Percentiles rank a stretch among this genome's conserved stretches.
Conservation (phyloP, 1,140 invertebrate genomes). For the Drosophila azteca region DNA sequence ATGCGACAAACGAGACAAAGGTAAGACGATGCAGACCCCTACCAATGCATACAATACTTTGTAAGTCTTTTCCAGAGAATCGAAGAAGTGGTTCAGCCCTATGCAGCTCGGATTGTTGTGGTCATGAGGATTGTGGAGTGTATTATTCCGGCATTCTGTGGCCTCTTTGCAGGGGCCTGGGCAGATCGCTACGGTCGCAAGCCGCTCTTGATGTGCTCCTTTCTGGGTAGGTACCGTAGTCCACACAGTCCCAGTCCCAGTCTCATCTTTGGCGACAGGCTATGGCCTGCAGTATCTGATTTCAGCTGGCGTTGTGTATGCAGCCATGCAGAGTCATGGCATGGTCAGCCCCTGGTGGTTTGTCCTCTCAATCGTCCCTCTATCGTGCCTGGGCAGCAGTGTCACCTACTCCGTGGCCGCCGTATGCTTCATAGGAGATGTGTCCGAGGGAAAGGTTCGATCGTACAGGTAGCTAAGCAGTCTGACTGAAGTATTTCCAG, state of each 20-base stretch:
- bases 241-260: too few species aligned
- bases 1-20: conserved; percentile 84
- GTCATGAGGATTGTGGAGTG: conserved; percentile 85
- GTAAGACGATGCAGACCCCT: conserved; percentile 2
- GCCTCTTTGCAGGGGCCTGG: conserved; percentile 89
- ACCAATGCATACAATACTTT: not conserved
- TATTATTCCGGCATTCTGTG: conserved; percentile 85
- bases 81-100: conserved; percentile 86
- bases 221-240: conserved; percentile 61
- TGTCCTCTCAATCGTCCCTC: conserved; percentile 85
- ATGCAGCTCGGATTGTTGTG: conserved; percentile 85
- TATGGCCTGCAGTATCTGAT: conserved; percentile 68
- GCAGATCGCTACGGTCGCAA: conserved; percentile 89
- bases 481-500: not conserved
- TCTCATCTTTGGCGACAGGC: conserved; percentile 26
- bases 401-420: conserved; percentile 85
- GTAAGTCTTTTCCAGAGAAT: conserved; percentile 67
- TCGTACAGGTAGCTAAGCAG: conserved; percentile 81
- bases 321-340: conserved; percentile 26
- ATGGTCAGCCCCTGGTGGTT: conserved; percentile 86
- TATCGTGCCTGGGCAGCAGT: conserved; percentile 85
- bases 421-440: conserved; percentile 87
- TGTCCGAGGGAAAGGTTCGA: conserved; percentile 85
- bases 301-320: conserved; percentile 80
- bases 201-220: conserved; percentile 86